These are phyloP conservation scores for Tinea trinotella DNA, from an alignment of 2,888 invertebrate genomes.

Conservation along the genomic window DNA sequence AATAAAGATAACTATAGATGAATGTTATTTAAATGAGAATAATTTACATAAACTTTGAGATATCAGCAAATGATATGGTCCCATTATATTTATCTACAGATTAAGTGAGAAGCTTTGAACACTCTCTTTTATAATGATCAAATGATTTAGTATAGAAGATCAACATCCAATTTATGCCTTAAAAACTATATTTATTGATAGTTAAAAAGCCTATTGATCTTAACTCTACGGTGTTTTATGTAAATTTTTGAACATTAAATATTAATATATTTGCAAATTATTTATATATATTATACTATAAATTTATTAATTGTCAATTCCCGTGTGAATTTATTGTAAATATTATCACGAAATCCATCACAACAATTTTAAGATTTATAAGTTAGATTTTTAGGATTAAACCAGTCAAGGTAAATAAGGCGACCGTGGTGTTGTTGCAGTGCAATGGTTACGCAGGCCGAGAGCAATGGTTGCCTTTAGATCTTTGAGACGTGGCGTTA, in stretches of 20 bases:
- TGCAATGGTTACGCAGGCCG: no score
- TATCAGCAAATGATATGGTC: background rate
- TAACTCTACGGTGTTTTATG: background rate
- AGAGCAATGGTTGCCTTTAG: no score
- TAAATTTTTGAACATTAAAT: background rate
- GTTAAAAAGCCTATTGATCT: background rate
- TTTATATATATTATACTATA: background rate
- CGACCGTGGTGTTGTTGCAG: no score
- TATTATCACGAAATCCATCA: no score
- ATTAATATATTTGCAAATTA: background rate
- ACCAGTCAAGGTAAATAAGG: no score
- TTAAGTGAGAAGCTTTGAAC: no score
- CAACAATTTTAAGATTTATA: no score
- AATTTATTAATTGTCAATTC: background rate
- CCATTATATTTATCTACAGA: no score
- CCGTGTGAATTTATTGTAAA: background rate
- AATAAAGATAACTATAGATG: background rate
- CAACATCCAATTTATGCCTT: background rate
- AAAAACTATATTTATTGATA: background rate
- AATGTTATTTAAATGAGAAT: background rate
- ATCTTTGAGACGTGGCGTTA: no score
- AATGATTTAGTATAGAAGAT: no score
- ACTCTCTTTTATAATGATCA: no score
- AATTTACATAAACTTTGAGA: background rate
- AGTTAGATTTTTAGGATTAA: no score